These are phyloP conservation scores for Orthonyx spaldingii DNA, from an alignment of 2,113 vertebrate genomes.

Conservation along the genomic window DNA sequence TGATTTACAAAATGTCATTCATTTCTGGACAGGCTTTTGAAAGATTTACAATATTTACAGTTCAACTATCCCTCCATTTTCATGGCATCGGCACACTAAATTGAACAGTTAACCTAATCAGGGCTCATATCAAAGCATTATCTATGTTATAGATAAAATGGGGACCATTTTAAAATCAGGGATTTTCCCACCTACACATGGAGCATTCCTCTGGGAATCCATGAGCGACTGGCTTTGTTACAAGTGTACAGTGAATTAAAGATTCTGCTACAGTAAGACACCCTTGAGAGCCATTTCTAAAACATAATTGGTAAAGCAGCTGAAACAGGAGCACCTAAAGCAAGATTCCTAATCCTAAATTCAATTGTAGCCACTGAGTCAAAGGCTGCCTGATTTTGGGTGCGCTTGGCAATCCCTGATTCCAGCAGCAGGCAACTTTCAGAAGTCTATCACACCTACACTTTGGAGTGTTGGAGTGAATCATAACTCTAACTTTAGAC, in stretches of 20 bases:
- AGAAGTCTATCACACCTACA: neutral
- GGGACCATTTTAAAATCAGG: neutral
- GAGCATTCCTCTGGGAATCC: neutral
- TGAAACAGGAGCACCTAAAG: neutral
- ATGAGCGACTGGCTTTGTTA: neutral
- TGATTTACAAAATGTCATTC: slow-evolving; percentile 25
- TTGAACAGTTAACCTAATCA: neutral
- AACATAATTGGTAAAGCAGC: neutral
- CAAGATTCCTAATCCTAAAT: neutral
- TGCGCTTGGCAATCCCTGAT: neutral
- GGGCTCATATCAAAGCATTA: neutral
- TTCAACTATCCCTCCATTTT: neutral
- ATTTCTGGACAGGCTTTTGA: neutral
- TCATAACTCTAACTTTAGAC: neutral
- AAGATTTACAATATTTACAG: neutral
- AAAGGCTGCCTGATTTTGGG: neutral
- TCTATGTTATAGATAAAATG: neutral
- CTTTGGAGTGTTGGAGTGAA: neutral
- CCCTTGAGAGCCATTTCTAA: neutral
- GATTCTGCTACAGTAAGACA: neutral
- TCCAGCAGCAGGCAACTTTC: neutral
- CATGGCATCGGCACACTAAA: neutral
- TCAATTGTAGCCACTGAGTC: neutral
- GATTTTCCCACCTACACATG: neutral
- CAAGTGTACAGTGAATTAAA: neutral